Conservation (phyloP, 2,888 invertebrate species). For the Xanthorhoe designata region DNA sequence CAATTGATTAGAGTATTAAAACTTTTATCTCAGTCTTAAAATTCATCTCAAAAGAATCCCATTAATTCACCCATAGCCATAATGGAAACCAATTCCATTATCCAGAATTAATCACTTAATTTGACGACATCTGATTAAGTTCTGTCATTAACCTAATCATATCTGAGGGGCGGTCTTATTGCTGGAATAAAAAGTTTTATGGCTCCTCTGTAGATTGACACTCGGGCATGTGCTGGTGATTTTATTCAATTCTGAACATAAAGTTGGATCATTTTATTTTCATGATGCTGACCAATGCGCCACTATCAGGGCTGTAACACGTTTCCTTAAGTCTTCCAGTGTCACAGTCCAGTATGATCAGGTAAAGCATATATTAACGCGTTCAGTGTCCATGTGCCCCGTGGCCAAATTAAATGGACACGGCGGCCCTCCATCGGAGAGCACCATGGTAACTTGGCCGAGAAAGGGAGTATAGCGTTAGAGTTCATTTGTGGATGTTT, state of each 20-base stretch:
- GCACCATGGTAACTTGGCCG: too few species aligned
- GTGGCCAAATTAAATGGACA: too few species aligned
- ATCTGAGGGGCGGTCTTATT: conserved; percentile 50
- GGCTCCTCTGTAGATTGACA: conserved; percentile 41
- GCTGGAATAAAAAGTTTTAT: conserved; percentile 59
- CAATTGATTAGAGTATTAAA: background rate
- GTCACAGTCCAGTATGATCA: too few species aligned
- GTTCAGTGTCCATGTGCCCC: too few species aligned
- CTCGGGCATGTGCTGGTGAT: conserved; percentile 42
- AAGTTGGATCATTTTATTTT: conserved; percentile 15
- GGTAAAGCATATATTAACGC: too few species aligned
- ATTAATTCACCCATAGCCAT: conserved; percentile 24
- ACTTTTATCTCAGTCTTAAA: conserved; percentile 5
- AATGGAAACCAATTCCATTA: conserved; percentile 43
- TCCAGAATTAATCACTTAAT: conserved; percentile 46
- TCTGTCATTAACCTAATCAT: conserved; percentile 58
- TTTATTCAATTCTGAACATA: conserved; percentile 19
- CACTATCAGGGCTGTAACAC: background rate
- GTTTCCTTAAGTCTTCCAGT: too few species aligned
- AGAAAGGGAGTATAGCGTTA: too few species aligned
- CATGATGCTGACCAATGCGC: conserved; percentile 1
- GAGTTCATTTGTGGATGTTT: too few species aligned
- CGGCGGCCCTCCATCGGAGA: too few species aligned
- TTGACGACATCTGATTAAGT: conserved; percentile 49
- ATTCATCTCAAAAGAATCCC: conserved; percentile 27